phyloP scores from a whole-genome alignment of 2,888 invertebrate species.

The Cartodere bifasciata region DNA sequence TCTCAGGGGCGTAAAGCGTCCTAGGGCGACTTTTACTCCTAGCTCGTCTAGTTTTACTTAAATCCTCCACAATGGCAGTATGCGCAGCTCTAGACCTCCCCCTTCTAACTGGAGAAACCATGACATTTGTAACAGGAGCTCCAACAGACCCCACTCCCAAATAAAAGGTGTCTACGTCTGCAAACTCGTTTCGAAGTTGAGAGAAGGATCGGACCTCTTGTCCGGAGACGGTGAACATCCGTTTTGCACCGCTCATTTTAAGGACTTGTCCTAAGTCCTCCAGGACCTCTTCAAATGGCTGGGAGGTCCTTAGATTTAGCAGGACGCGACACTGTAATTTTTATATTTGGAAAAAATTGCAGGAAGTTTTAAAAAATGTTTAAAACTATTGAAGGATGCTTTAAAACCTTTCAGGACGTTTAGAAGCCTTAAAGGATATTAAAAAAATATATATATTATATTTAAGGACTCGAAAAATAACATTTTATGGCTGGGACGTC shows the following conservation, averaged over 20 bases:
- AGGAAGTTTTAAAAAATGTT: no score
- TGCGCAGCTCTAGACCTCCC: conserved; percentile 50
- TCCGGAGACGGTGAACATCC: conserved; percentile 84
- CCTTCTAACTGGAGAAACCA: conserved; percentile 51
- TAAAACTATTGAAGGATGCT: no score
- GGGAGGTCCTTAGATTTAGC: conserved; percentile 80
- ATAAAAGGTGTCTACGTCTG: conserved; percentile 85
- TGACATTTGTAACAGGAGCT: conserved; percentile 33
- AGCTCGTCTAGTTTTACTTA: conserved; percentile 47
- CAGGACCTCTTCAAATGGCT: conserved; percentile 88
- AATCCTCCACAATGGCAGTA: conserved; percentile 40
- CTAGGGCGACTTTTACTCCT: conserved; percentile 76
- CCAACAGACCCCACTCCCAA: conserved; percentile 46
- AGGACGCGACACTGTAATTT: conserved; percentile 74
- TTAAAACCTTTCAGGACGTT: no score
- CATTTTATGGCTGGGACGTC: conserved; percentile 85
- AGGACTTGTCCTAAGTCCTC: conserved; percentile 87
- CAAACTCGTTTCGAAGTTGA: conserved; percentile 83
- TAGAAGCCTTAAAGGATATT: no score
- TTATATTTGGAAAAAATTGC: no score
- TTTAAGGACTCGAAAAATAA: no score
- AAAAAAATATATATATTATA: no score
- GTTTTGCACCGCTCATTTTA: conserved; percentile 80
- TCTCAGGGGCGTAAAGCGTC: conserved; percentile 72
- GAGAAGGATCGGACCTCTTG: conserved; percentile 93